Evolutionary conservation across 2,888 invertebrate genomes (phyloP).

Genomic region (Polietes domitor): DNA sequence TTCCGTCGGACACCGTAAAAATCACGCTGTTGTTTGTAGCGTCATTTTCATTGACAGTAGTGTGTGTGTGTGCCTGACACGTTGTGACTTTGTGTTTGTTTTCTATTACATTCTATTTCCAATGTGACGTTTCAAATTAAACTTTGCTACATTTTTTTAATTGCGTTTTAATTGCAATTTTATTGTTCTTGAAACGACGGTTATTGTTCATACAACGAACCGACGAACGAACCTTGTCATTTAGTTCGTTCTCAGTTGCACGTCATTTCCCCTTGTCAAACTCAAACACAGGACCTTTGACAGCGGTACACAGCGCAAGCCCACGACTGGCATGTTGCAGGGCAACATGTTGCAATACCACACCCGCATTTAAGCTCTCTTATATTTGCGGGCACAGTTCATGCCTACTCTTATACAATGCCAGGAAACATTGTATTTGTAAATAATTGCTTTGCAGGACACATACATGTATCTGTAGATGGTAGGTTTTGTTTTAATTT

Average conservation of each 20-base stretch:
- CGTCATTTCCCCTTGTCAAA: not conserved
- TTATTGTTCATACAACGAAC: not conserved
- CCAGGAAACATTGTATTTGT: too few species aligned
- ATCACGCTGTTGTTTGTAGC: not conserved
- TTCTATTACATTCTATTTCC: not conserved
- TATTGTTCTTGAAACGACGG: slow-evolving; percentile 8
- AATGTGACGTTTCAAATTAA: not conserved
- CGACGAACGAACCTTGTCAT: not conserved
- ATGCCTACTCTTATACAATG: too few species aligned
- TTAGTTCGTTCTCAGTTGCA: not conserved
- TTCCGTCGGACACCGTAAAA: not conserved
- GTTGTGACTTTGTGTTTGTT: not conserved
- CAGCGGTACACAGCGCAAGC: not conserved
- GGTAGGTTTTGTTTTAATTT: too few species aligned
- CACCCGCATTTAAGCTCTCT: slow-evolving; percentile 30
- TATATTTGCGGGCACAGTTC: not conserved
- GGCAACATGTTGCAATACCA: slow-evolving; percentile 13
- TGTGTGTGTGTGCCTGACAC: not conserved
- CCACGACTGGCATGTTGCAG: not conserved
- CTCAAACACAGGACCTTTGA: not conserved
- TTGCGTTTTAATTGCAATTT: slow-evolving; percentile 30
- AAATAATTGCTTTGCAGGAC: too few species aligned
- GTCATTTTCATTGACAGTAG: not conserved
- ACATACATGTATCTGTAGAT: too few species aligned
- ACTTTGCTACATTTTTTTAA: slow-evolving; percentile 10